Conservation (phyloP, 2,113 vertebrate species). For the Poeciliopsis prolifica region DNA sequence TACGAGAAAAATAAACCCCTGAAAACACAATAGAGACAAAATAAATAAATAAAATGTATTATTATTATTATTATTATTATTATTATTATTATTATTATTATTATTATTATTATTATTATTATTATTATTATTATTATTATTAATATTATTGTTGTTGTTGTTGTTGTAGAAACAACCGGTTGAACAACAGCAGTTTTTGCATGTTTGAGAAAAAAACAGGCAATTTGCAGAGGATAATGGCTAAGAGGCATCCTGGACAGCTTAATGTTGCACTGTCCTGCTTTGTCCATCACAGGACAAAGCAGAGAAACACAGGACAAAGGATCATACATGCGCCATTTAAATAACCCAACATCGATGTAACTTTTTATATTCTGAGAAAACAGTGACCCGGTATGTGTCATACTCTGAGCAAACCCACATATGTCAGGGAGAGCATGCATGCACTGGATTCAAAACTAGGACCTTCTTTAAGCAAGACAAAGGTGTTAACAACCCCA, state of each 20-base stretch:
- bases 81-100: too few relatives aligned
- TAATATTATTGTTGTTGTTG: too few relatives aligned
- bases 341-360: too few relatives aligned
- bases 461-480: neutral
- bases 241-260: neutral
- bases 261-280: too few relatives aligned
- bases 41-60: neutral
- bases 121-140: too few relatives aligned
- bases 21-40: neutral
- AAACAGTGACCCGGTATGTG: too few relatives aligned
- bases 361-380: too few relatives aligned
- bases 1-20: neutral
- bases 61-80: too few relatives aligned
- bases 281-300: neutral
- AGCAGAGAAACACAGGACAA: neutral
- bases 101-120: too few relatives aligned
- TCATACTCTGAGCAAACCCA: too few relatives aligned
- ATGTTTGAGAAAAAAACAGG: neutral
- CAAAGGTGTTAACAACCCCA: neutral
- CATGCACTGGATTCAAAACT: neutral
- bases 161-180: neutral
- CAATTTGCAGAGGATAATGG: neutral
- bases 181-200: neutral
- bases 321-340: too few relatives aligned
- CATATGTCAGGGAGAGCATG: neutral